Percentiles rank a stretch among this genome's conserved stretches.
Evolutionary conservation across 1,140 invertebrate species (phyloP).

Genomic region (Mycetomoellerius zeteki): DNA sequence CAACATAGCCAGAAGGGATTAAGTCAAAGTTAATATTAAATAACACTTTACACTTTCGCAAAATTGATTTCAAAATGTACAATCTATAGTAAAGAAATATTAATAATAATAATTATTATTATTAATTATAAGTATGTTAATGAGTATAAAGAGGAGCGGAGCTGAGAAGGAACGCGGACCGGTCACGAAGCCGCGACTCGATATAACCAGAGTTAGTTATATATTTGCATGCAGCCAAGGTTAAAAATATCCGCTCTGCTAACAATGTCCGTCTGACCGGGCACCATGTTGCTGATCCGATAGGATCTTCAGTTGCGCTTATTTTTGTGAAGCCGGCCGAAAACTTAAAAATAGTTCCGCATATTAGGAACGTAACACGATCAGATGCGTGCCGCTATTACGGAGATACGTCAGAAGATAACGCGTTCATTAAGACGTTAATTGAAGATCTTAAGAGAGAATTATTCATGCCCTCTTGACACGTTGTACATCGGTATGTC

Average conservation of each 20-base stretch:
- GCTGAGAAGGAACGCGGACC: constrained; percentile 22
- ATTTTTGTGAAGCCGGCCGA: constrained; percentile 53
- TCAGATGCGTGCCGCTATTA: constrained; percentile 17
- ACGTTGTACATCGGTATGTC: background rate
- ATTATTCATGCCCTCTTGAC: constrained; percentile 20
- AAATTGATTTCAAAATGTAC: constrained; percentile 14
- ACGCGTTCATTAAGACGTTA: constrained; percentile 24
- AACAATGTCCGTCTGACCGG: constrained; percentile 63
- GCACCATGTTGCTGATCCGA: constrained; percentile 49
- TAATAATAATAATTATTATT: constrained; percentile 3
- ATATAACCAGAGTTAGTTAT: constrained; percentile 57
- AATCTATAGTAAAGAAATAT: background rate
- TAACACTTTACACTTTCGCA: background rate
- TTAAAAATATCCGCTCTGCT: constrained; percentile 64
- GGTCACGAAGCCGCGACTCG: constrained; percentile 28
- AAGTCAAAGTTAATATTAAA: constrained; percentile 23
- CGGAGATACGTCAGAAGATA: constrained; percentile 31
- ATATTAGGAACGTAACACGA: constrained; percentile 55
- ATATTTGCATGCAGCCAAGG: constrained; percentile 59
- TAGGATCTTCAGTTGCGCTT: constrained; percentile 61
- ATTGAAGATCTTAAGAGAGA: constrained; percentile 13
- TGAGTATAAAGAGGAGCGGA: constrained; percentile 14
- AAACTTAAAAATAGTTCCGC: constrained; percentile 55
- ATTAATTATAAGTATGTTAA: constrained; percentile 44
- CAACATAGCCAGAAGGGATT: background rate